Evolutionary conservation across 2,113 vertebrate species (phyloP).

Genomic region (Nothobranchius kuhntae): DNA sequence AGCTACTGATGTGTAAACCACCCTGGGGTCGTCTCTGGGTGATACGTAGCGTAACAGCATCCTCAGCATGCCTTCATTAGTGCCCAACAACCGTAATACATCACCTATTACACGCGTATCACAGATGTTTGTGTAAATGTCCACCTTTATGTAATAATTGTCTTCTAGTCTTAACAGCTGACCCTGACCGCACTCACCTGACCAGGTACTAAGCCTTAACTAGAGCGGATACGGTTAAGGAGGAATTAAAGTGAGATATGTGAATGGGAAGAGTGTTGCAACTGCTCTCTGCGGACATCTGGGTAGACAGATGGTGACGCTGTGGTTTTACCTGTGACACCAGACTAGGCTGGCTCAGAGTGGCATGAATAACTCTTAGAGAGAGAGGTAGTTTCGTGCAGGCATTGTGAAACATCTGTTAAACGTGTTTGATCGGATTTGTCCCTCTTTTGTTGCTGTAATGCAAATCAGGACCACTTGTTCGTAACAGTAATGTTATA

Average conservation of each 20-base stretch:
- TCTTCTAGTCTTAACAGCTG: slow-evolving; percentile 27
- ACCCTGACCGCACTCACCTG: slow-evolving; percentile 45
- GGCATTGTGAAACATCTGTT: slow-evolving; percentile 11
- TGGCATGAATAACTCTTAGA: slow-evolving; percentile 2
- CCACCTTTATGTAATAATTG: slow-evolving; percentile 14
- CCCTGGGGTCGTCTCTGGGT: background rate
- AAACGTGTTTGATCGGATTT: background rate
- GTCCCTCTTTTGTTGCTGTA: background rate
- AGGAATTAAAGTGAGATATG: slow-evolving; percentile 8
- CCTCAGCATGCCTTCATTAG: too few species aligned
- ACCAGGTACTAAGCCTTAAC: slow-evolving; percentile 42
- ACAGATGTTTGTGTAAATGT: slow-evolving; percentile 15
- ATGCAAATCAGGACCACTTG: background rate
- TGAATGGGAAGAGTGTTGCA: background rate
- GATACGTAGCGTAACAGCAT: slow-evolving; percentile 3
- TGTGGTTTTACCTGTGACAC: slow-evolving; percentile 1
- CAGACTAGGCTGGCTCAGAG: slow-evolving; percentile 9
- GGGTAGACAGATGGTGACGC: slow-evolving; percentile 8
- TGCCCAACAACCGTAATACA: too few species aligned
- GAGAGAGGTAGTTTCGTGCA: slow-evolving; percentile 4
- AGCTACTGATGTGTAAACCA: too few species aligned
- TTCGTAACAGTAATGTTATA: slow-evolving; percentile 19
- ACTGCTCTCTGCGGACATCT: slow-evolving; percentile 6
- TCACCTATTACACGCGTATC: background rate
- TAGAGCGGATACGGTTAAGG: background rate